Evolutionary conservation across 2,797 vertebrate genomes (phyloP).

Genomic region (Anguilla anguilla): DNA sequence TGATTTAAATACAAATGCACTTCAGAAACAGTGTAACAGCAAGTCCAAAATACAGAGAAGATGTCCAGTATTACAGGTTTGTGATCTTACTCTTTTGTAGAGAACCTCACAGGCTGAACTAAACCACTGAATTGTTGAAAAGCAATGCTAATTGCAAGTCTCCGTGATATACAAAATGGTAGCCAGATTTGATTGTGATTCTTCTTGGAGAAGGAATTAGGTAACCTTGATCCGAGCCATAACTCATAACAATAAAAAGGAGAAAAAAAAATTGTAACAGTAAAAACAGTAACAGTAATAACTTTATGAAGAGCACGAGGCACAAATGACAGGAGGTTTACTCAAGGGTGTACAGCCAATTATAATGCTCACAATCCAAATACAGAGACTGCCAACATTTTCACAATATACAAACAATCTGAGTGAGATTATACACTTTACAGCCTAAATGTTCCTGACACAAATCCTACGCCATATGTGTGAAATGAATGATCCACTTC

Average conservation of each 20-base stretch:
- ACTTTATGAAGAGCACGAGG: background rate
- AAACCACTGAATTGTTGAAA: background rate
- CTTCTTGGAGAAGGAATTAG: background rate
- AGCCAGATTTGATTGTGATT: background rate
- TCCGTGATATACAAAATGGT: background rate
- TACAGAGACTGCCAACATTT: constrained; percentile 4
- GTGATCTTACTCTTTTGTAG: background rate
- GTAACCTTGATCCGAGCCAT: background rate
- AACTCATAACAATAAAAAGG: background rate
- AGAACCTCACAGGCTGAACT: background rate
- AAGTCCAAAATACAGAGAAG: background rate
- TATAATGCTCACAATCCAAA: background rate
- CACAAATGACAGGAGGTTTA: constrained; percentile 12
- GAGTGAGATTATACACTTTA: constrained; percentile 42
- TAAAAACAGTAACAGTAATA: constrained; percentile 25
- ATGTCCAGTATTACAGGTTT: background rate
- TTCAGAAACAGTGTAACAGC: constrained; percentile 8
- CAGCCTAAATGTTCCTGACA: background rate
- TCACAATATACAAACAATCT: constrained; percentile 8
- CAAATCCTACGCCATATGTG: background rate
- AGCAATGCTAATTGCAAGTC: background rate
- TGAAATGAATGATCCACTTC: background rate
- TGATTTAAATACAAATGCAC: constrained; percentile 12
- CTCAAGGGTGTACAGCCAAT: constrained; percentile 18
- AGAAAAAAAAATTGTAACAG: background rate